A percentile compares a stretch with the other conserved stretches of the same genome.
phyloP scores from a whole-genome alignment of 2,888 invertebrate species.

The Thereva nobilitata region DNA sequence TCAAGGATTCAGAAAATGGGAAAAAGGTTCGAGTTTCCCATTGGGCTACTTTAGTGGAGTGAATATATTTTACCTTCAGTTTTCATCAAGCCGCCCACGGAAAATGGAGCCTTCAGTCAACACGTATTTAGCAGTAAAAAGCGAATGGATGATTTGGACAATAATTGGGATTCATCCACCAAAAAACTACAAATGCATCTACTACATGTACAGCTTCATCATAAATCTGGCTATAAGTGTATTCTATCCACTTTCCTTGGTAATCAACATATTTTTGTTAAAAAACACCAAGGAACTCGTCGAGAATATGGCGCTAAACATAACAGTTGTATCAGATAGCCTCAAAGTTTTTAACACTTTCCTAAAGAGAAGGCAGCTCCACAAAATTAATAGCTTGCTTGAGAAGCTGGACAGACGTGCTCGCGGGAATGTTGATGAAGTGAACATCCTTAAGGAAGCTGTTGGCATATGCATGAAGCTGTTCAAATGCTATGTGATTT shows the following conservation, averaged over 20 bases:
- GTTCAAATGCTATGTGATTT: not conserved
- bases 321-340: conserved; percentile 7
- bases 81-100: no score
- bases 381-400: conserved; percentile 5
- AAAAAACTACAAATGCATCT: not conserved
- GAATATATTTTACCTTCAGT: no score
- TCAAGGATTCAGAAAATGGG: no score
- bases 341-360: conserved; percentile 11
- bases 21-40: no score
- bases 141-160: conserved; percentile 16
- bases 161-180: conserved; percentile 6
- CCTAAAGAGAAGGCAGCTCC: not conserved
- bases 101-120: conserved; percentile 7
- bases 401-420: conserved; percentile 13
- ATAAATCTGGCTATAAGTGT: not conserved
- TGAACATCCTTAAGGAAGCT: no score
- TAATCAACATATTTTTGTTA: conserved; percentile 3
- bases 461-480: no score
- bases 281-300: conserved; percentile 1
- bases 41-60: no score
- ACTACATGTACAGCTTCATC: conserved; percentile 17
- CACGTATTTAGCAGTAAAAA: conserved; percentile 4
- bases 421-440: no score
- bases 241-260: conserved; percentile 18
- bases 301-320: conserved; percentile 3